phyloP scores from a whole-genome alignment of 2,888 invertebrate species.

The Ptychoptera albimana region DNA sequence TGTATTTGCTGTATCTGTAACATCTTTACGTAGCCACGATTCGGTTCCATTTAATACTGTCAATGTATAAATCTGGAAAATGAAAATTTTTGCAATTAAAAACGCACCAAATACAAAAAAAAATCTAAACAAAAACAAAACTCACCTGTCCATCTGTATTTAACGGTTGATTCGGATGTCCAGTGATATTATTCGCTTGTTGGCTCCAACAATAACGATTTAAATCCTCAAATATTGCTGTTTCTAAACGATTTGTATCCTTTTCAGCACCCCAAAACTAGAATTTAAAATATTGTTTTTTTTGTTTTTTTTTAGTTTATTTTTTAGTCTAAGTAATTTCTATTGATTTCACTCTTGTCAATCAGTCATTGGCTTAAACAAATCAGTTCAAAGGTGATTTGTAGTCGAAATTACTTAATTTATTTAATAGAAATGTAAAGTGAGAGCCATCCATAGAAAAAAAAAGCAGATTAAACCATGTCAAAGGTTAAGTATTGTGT shows the following conservation, averaged over 20 bases:
- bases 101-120: not conserved
- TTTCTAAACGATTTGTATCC: constrained; percentile 53
- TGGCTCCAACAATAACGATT: constrained; percentile 73
- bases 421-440: too few relatives aligned
- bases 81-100: not conserved
- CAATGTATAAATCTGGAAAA: constrained; percentile 59
- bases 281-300: constrained; percentile 10
- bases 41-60: constrained; percentile 68
- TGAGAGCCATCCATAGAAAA: too few relatives aligned
- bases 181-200: constrained; percentile 22
- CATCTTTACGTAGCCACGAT: constrained; percentile 52
- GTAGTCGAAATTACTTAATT: too few relatives aligned
- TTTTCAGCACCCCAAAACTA: constrained; percentile 36
- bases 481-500: too few relatives aligned
- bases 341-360: too few relatives aligned
- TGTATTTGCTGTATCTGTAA: constrained; percentile 34
- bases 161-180: constrained; percentile 5
- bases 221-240: constrained; percentile 65
- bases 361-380: too few relatives aligned
- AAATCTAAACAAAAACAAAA: not conserved
- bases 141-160: constrained; percentile 48
- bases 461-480: too few relatives aligned
- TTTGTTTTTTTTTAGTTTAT: not conserved
- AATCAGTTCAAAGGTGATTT: too few relatives aligned
- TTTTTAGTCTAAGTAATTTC: too few relatives aligned